These are phyloP conservation scores for Sthenelais limicola DNA, from an alignment of 2,888 invertebrate genomes.

Conservation along the genomic window DNA sequence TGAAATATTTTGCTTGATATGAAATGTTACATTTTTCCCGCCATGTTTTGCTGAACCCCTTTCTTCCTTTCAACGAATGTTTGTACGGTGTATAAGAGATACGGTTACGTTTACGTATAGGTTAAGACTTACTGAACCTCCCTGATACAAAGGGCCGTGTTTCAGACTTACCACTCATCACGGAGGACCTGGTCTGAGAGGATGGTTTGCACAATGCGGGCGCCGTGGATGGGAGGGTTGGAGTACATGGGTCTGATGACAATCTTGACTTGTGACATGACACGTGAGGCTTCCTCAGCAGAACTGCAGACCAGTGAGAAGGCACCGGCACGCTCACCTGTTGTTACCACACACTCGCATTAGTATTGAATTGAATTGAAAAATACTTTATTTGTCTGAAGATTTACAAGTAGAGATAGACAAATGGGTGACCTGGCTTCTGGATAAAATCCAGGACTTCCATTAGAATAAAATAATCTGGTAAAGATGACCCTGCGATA, in stretches of 20 bases:
- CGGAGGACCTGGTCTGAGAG: conserved; percentile 80
- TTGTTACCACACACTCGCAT: conserved; percentile 84
- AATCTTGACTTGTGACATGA: conserved; percentile 96
- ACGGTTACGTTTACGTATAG: too few relatives aligned
- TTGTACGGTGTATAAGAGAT: too few relatives aligned
- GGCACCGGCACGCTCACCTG: conserved; percentile 94
- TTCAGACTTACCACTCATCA: conserved; percentile 78
- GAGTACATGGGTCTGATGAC: conserved; percentile 96
- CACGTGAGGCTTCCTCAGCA: conserved; percentile 82
- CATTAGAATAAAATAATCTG: background rate
- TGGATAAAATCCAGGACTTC: too few relatives aligned
- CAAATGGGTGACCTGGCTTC: background rate
- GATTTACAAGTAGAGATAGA: background rate
- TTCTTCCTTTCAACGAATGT: too few relatives aligned
- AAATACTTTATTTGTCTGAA: background rate
- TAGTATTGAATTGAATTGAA: background rate
- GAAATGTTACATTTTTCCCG: too few relatives aligned
- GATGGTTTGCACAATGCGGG: conserved; percentile 90
- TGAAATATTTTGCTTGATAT: too few relatives aligned
- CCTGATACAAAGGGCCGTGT: too few relatives aligned
- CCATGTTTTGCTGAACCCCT: too few relatives aligned
- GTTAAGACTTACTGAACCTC: too few relatives aligned
- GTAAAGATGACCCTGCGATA: background rate
- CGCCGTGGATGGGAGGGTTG: conserved; percentile 95
- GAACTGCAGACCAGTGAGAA: conserved; percentile 84